These are phyloP conservation scores for Clarias laeviceps DNA, from an alignment of 2,797 vertebrate species.

Conservation along the genomic window DNA sequence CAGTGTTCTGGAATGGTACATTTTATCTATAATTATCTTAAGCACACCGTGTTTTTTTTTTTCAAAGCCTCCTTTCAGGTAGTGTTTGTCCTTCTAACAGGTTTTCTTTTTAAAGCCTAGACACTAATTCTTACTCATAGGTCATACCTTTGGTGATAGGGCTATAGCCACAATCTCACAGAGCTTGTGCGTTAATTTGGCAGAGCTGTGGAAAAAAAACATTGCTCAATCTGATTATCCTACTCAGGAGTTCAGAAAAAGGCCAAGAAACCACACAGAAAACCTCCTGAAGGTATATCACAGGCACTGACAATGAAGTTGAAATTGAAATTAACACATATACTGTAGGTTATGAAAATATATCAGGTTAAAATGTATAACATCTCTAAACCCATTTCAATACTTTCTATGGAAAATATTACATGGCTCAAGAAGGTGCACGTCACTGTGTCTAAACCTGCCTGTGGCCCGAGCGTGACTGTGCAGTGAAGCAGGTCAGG, in stretches of 20 bases:
- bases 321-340: too few relatives aligned
- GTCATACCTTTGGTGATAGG: conserved; percentile 33
- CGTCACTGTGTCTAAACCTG: conserved; percentile 74
- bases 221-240: conserved; percentile 56
- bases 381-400: conserved; percentile 66
- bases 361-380: conserved; percentile 37
- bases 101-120: conserved; percentile 13
- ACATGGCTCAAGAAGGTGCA: conserved; percentile 77
- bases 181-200: conserved; percentile 20
- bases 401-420: conserved; percentile 67
- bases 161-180: conserved; percentile 39
- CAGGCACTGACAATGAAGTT: background rate
- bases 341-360: too few relatives aligned
- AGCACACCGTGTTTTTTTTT: too few relatives aligned
- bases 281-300: background rate
- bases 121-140: conserved; percentile 47
- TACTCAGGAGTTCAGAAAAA: conserved; percentile 32
- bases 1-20: background rate
- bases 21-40: background rate
- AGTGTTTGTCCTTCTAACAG: conserved; percentile 19
- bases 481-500: conserved; percentile 42
- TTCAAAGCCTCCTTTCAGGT: conserved; percentile 3
- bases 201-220: conserved; percentile 37
- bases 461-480: conserved; percentile 72
- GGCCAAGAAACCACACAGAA: conserved; percentile 18